Conservation (phyloP, 2,888 invertebrate species). For the Stenolophus ochropezus region DNA sequence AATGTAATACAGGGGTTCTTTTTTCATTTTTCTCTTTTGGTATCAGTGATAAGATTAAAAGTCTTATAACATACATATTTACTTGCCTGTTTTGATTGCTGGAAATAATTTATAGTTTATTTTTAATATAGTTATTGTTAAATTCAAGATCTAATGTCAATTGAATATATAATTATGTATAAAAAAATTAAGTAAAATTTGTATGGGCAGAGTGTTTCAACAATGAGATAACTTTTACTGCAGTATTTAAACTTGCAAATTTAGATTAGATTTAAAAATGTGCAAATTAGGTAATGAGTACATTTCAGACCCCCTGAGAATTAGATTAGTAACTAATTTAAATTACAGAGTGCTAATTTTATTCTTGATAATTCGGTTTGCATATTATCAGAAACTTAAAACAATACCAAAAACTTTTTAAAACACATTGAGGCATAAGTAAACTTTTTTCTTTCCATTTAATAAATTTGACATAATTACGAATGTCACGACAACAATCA, state of each 20-base stretch:
- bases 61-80: too few relatives aligned
- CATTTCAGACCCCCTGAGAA: constrained; percentile 1
- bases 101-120: too few relatives aligned
- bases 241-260: constrained; percentile 33
- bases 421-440: background rate
- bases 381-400: constrained; percentile 16
- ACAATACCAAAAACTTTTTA: background rate
- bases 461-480: constrained; percentile 17
- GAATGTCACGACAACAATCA: constrained; percentile 5
- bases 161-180: too few relatives aligned
- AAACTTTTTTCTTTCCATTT: background rate
- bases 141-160: background rate
- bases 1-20: too few relatives aligned
- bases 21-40: too few relatives aligned
- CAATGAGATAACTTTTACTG: constrained; percentile 18
- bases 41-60: too few relatives aligned
- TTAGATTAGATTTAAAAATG: constrained; percentile 1
- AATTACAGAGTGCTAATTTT: constrained; percentile 3
- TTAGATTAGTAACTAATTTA: constrained; percentile 1
- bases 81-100: too few relatives aligned
- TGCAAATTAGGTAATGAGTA: constrained; percentile 10
- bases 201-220: background rate
- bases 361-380: constrained; percentile 1
- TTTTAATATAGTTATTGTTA: too few relatives aligned
- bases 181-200: too few relatives aligned